These are phyloP conservation scores for Hirundo rustica DNA, from an alignment of 2,797 vertebrate genomes.

Conservation along the genomic window DNA sequence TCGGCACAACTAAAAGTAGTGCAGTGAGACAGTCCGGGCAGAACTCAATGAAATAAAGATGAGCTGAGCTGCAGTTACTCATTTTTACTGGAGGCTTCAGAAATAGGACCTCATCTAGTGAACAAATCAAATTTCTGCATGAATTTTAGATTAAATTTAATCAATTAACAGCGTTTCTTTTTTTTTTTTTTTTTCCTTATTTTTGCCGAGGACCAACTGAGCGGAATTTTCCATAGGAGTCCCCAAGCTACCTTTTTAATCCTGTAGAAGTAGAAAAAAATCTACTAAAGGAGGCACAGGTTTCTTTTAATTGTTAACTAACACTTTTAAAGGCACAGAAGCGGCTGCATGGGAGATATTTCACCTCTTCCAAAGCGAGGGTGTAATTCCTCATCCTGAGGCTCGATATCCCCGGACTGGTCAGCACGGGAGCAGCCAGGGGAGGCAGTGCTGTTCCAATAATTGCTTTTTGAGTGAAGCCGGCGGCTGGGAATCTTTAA, in stretches of 20 bases:
- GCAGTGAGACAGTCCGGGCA: neutral
- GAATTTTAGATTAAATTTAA: constrained; percentile 48
- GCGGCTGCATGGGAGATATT: neutral
- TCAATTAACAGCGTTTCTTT: neutral
- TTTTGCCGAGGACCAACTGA: neutral
- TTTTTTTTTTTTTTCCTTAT: neutral
- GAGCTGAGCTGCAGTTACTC: neutral
- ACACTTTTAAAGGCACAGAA: neutral
- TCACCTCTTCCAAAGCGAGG: neutral
- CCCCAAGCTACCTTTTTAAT: neutral
- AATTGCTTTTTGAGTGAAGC: neutral
- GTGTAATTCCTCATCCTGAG: neutral
- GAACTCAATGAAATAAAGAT: constrained; percentile 53
- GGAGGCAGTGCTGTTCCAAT: neutral
- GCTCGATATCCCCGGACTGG: neutral
- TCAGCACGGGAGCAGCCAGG: neutral
- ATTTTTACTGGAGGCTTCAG: neutral
- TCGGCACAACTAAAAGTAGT: neutral
- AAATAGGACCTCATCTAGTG: constrained; percentile 4
- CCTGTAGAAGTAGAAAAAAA: neutral
- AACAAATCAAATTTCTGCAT: neutral
- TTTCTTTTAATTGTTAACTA: neutral
- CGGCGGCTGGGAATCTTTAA: neutral
- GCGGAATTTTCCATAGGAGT: neutral
- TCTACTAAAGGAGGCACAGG: neutral